Evolutionary conservation across 2,797 vertebrate genomes (phyloP).

Genomic region (Pangasius sanitwongsei): DNA sequence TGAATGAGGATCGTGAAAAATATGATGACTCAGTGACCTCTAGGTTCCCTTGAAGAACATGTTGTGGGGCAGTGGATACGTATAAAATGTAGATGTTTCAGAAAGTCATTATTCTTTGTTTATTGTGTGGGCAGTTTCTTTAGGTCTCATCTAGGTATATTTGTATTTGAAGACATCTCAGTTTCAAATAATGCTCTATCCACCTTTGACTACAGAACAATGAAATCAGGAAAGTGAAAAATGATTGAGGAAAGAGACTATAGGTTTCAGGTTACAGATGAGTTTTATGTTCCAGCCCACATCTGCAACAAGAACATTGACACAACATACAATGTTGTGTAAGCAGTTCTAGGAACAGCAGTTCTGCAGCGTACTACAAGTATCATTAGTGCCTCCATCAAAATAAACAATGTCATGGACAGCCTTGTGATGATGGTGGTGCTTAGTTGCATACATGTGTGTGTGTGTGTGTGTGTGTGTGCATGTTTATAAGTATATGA

Average conservation of each 20-base stretch:
- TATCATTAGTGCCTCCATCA: constrained; percentile 11
- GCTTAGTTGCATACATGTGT: neutral
- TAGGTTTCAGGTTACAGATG: constrained; percentile 26
- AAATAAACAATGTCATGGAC: constrained; percentile 19
- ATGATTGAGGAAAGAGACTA: neutral
- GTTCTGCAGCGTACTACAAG: neutral
- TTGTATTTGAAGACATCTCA: neutral
- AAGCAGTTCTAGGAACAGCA: constrained; percentile 34
- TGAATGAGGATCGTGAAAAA: constrained; percentile 8
- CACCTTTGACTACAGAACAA: neutral
- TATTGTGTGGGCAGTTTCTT: neutral
- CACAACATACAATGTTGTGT: constrained; percentile 54
- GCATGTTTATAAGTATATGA: neutral
- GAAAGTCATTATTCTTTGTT: neutral
- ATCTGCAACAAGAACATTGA: constrained; percentile 37
- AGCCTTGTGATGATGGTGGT: constrained; percentile 11
- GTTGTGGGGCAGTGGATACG: neutral
- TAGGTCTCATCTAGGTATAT: neutral
- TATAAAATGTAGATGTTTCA: neutral
- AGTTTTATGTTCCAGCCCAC: constrained; percentile 23
- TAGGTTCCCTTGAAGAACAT: neutral
- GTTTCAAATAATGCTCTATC: neutral
- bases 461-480: neutral
- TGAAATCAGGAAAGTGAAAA: neutral
- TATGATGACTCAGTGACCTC: neutral